phyloP scores from a whole-genome alignment of 2,888 invertebrate genomes.

The Melipona bicolor region DNA sequence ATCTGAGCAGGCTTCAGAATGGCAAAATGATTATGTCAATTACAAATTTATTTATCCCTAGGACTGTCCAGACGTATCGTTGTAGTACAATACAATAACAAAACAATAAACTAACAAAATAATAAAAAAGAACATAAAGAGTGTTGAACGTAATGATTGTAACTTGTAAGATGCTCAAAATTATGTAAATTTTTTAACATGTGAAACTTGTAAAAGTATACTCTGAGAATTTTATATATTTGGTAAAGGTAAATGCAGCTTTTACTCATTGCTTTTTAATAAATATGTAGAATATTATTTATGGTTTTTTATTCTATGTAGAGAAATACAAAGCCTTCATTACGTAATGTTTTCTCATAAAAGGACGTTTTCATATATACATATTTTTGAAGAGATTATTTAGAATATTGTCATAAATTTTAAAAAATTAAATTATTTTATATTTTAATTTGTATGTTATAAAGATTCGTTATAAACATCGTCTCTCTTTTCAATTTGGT shows the following conservation, averaged over 20 bases:
- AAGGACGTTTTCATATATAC: neutral
- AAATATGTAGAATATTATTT: slow-evolving; percentile 72
- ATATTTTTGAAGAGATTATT: neutral
- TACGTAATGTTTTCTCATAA: slow-evolving; percentile 14
- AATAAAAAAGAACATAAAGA: slow-evolving; percentile 32
- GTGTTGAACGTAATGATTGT: slow-evolving; percentile 67
- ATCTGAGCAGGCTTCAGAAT: slow-evolving; percentile 82
- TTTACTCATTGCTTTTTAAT: slow-evolving; percentile 76
- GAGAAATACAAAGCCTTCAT: slow-evolving; percentile 23
- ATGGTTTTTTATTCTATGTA: slow-evolving; percentile 55
- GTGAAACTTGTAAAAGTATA: slow-evolving; percentile 65
- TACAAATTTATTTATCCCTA: slow-evolving; percentile 79
- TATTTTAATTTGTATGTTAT: neutral
- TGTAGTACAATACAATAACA: slow-evolving; percentile 59
- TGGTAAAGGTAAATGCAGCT: slow-evolving; percentile 71
- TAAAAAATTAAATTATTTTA: neutral
- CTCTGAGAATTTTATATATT: slow-evolving; percentile 70
- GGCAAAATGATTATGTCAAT: slow-evolving; percentile 81
- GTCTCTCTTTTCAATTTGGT: neutral
- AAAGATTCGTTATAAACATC: slow-evolving; percentile 1
- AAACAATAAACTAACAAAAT: too few relatives aligned
- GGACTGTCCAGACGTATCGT: slow-evolving; percentile 75
- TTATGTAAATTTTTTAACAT: slow-evolving; percentile 62
- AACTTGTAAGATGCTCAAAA: slow-evolving; percentile 74
- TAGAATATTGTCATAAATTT: slow-evolving; percentile 2